Conservation (phyloP, 2,113 vertebrate species). For the Edolisoma coerulescens region DNA sequence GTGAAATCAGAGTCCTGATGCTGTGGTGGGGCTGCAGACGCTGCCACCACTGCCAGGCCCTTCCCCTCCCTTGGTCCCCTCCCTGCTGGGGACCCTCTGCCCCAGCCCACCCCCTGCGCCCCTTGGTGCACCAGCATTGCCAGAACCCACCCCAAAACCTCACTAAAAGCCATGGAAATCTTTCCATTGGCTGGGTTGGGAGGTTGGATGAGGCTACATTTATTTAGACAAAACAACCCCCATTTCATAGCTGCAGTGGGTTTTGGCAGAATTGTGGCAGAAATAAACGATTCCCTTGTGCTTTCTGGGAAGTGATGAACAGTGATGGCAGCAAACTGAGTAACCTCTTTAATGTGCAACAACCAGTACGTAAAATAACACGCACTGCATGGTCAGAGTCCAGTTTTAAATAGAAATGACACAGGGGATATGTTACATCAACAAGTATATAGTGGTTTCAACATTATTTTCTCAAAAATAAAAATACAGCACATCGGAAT, state of each 20-base stretch:
- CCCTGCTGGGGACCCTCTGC: neutral
- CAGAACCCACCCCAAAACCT: neutral
- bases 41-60: neutral
- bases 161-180: neutral
- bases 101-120: neutral
- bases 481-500: conserved; percentile 47
- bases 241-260: neutral
- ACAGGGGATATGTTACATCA: conserved; percentile 31
- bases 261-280: neutral
- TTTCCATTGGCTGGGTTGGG: neutral
- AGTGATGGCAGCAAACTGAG: neutral
- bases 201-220: neutral
- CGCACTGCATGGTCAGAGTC: conserved; percentile 36
- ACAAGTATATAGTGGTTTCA: conserved; percentile 45
- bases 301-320: neutral
- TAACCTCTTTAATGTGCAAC: conserved; percentile 66
- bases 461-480: conserved; percentile 61
- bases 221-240: neutral
- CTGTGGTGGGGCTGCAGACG: neutral
- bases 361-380: conserved; percentile 48
- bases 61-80: neutral
- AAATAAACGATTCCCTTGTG: neutral
- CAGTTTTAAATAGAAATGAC: conserved; percentile 48
- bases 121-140: neutral
- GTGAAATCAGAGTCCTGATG: accelerated